Base-by-base conservation (phyloP, 1,140 invertebrate species). In the Aphidius ervi region DNA sequence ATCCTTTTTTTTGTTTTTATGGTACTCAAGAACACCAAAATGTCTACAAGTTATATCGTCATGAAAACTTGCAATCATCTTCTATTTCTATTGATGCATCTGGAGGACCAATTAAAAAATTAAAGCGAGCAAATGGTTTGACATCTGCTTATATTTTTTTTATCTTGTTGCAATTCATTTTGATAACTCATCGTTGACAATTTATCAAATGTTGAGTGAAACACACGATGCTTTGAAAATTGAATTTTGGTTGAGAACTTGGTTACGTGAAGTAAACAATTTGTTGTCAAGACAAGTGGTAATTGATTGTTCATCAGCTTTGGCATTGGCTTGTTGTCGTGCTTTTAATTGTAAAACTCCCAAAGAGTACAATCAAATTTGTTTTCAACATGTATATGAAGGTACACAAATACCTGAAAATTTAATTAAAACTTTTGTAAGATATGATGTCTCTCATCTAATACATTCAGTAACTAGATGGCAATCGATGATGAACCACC, bases 161-260 rank as follows among this genome's bases (percentile, higher is more conserved):
- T 64, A 61, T 45, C 20, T 37, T 5, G 50, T 61, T 41, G 49
- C 61, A 46, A 56, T 64, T 42, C 56, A 64, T 56, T 64, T 64
- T 46, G 56, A 64, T 9, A 41, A 45, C 9, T 55, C 43, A 9
- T 48, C 45, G 7, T 59, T 70, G 58, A 63, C 64, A 65, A 64
- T 70, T 63, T 61, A 48, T 7, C 63, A 64, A 10, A 61, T 61
- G 59, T 40, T 64, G 37, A 58, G 45, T n/a, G 63, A 61, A 46
- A 52, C 41, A 10, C 59, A 61, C 4, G 47, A 58, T 42, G 52
- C 47, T 7, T 43, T n/a, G 3, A 57, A 45, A 16, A 60, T 64
- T 23, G 9, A 8, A 2, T 54, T 48, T 45, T 61, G 54, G 55
- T n/a, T 64, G 16, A 31, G 9, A 23, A 45, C 57, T 4, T 64